Evolutionary conservation across 2,888 invertebrate species (phyloP).

Genomic region (Rhyacophila evoluta): DNA sequence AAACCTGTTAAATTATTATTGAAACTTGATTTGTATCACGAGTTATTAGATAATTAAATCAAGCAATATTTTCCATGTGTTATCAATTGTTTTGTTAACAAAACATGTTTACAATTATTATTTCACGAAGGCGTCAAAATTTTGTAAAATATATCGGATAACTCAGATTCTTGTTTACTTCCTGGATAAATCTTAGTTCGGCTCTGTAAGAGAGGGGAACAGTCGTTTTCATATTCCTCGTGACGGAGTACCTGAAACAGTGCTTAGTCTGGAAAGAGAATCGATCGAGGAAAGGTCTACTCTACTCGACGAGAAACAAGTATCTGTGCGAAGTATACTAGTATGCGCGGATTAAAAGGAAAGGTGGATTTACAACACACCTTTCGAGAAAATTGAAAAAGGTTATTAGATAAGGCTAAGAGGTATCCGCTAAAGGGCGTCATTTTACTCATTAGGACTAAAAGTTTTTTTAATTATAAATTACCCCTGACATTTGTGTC

Average conservation of each 20-base stretch:
- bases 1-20: too few species aligned
- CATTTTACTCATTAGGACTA: background rate
- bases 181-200: background rate
- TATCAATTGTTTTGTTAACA: too few species aligned
- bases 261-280: slow-evolving; percentile 2
- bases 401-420: background rate
- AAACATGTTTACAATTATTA: too few species aligned
- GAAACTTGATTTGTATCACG: too few species aligned
- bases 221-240: background rate
- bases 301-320: background rate
- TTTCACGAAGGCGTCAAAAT: too few species aligned
- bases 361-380: background rate
- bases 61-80: too few species aligned
- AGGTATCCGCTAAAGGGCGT: too few species aligned
- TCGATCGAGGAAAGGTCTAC: slow-evolving; percentile 16
- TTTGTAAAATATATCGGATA: too few species aligned
- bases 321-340: background rate
- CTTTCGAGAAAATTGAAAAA: background rate
- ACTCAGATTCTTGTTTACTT: too few species aligned
- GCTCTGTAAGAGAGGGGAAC: background rate
- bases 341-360: background rate
- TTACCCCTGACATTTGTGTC: too few species aligned
- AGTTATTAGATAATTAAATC: too few species aligned
- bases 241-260: background rate
- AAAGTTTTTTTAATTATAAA: too few species aligned